These are phyloP conservation scores for Molossus alvarezi DNA, from an alignment of 2,797 vertebrate genomes.

Conservation along the genomic window DNA sequence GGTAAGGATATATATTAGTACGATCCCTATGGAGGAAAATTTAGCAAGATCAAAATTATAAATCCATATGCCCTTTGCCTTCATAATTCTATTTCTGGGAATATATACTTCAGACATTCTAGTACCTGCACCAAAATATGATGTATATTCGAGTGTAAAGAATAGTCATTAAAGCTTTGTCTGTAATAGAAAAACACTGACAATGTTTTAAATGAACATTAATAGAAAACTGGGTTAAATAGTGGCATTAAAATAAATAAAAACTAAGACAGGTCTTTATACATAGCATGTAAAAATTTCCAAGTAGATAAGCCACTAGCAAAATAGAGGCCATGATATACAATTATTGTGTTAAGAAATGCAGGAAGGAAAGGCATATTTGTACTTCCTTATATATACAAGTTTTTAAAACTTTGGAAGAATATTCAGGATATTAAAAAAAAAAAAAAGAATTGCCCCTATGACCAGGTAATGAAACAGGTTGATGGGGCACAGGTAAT, in stretches of 20 bases:
- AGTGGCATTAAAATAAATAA: neutral
- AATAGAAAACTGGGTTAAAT: neutral
- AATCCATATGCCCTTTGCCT: neutral
- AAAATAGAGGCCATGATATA: neutral
- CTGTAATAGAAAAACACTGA: conserved; percentile 17
- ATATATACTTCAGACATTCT: neutral
- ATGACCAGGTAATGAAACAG: neutral
- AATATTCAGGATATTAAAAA: neutral
- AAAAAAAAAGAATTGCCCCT: neutral
- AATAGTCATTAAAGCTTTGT: neutral
- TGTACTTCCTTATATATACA: neutral
- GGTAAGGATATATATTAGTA: neutral
- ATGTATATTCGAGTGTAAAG: neutral
- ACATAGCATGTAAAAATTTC: neutral
- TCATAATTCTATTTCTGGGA: neutral
- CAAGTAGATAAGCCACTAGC: neutral
- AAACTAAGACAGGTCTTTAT: neutral
- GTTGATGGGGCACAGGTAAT: neutral
- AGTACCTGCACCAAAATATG: neutral
- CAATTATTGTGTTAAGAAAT: neutral
- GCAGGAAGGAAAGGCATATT: neutral
- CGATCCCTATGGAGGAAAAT: neutral
- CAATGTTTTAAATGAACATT: neutral
- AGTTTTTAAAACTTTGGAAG: neutral
- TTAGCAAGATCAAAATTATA: neutral